These are phyloP conservation scores for Nyctereutes procyonoides DNA, from an alignment of 2,113 vertebrate species.

Conservation along the genomic window DNA sequence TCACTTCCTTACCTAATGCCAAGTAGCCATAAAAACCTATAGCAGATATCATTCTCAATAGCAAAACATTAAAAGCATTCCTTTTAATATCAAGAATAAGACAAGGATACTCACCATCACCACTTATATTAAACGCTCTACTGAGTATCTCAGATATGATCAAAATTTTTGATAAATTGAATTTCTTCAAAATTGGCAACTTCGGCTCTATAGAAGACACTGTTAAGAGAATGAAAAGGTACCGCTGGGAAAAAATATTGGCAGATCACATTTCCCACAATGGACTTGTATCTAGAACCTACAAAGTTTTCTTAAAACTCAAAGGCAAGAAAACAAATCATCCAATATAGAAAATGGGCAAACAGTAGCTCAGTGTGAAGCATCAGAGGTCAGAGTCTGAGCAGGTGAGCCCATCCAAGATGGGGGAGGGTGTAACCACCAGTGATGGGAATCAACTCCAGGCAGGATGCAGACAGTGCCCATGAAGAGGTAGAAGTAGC, in stretches of 20 bases:
- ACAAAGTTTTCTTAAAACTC: constrained; percentile 28
- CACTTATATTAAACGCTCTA: background rate
- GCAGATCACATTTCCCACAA: background rate
- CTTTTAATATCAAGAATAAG: constrained; percentile 24
- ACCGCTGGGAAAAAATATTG: background rate
- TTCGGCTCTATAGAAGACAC: constrained; percentile 9
- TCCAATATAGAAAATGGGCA: background rate
- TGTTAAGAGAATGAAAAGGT: constrained; percentile 15
- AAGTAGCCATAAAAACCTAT: background rate
- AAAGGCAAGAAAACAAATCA: constrained; percentile 26
- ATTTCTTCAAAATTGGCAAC: constrained; percentile 14
- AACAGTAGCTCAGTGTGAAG: background rate
- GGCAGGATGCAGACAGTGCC: background rate
- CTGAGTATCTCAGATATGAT: background rate
- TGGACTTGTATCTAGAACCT: background rate
- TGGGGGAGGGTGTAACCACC: background rate
- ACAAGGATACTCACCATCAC: background rate
- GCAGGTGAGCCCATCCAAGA: background rate
- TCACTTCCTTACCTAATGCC: constrained; percentile 45
- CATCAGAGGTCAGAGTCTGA: background rate
- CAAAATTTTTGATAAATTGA: background rate
- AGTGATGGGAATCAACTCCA: background rate
- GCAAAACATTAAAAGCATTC: background rate
- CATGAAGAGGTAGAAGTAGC: background rate
- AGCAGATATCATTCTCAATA: background rate